These are phyloP conservation scores for Fistularia commersonii DNA, from an alignment of 2,797 vertebrate species.

Conservation along the genomic window DNA sequence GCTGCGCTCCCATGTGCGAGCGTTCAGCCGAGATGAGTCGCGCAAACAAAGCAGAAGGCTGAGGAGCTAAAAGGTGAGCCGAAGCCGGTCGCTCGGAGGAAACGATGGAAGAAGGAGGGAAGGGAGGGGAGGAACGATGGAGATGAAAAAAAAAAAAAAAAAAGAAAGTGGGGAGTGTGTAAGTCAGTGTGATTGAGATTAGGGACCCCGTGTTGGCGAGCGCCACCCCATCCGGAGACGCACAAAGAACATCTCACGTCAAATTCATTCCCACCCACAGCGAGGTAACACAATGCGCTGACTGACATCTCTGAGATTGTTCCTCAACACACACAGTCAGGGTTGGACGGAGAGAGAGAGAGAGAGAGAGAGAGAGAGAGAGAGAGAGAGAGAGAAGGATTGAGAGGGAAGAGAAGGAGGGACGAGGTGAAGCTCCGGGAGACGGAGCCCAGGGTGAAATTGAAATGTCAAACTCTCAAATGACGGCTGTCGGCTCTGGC, in stretches of 20 bases:
- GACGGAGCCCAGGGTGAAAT: conserved; percentile 55
- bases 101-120: conserved; percentile 6
- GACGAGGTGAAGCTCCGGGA: conserved; percentile 14
- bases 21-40: conserved; percentile 28
- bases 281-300: conserved; percentile 56
- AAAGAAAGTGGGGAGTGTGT: conserved; percentile 31
- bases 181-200: conserved; percentile 54
- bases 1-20: conserved; percentile 20
- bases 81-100: conserved; percentile 22
- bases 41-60: conserved; percentile 27
- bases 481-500: conserved; percentile 52
- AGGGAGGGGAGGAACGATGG: conserved; percentile 15
- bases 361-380: too few species aligned
- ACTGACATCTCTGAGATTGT: conserved; percentile 66
- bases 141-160: conserved; percentile 52
- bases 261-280: conserved; percentile 58
- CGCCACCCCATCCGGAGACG: conserved; percentile 59
- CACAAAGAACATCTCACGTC: conserved; percentile 66
- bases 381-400: conserved; percentile 23
- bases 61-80: conserved; percentile 20
- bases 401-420: conserved; percentile 19
- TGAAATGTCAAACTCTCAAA: conserved; percentile 72
- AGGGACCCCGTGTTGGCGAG: conserved; percentile 42
- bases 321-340: conserved; percentile 44
- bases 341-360: too few species aligned